Conservation (phyloP, 2,113 vertebrate species). For the Phylloscopus whistleri region DNA sequence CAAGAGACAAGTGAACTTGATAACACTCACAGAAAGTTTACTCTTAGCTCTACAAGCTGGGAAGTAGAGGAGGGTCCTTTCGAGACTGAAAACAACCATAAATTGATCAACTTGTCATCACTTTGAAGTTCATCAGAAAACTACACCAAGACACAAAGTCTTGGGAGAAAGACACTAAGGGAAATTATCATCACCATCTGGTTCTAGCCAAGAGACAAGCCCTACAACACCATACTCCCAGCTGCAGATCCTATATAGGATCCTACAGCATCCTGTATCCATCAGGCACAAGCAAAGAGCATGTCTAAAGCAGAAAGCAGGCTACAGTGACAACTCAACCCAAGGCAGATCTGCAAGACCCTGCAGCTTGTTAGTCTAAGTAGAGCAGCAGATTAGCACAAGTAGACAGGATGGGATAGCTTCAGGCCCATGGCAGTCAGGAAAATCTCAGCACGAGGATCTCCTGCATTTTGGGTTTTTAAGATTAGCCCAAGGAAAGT, state of each 20-base stretch:
- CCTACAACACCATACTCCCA: background rate
- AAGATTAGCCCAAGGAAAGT: conserved; percentile 11
- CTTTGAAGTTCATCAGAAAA: background rate
- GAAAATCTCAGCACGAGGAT: background rate
- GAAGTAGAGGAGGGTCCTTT: background rate
- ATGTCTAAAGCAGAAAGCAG: background rate
- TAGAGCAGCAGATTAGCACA: background rate
- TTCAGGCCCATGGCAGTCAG: background rate
- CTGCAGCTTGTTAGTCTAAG: background rate
- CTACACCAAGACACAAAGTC: background rate
- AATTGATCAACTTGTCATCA: background rate
- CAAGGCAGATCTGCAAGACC: background rate
- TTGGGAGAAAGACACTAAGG: background rate
- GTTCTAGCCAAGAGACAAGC: background rate
- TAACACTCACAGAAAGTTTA: background rate
- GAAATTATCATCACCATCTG: background rate
- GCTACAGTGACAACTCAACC: background rate
- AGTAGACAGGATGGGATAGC: background rate
- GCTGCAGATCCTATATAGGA: background rate
- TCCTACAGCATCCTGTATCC: background rate
- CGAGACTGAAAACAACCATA: background rate
- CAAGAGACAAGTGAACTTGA: background rate
- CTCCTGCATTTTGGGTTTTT: background rate
- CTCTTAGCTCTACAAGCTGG: background rate
- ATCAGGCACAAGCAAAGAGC: background rate